A percentile compares a stretch with the other conserved stretches of the same genome.
Conservation (phyloP, 2,797 vertebrate species). For the Natrix natrix region DNA sequence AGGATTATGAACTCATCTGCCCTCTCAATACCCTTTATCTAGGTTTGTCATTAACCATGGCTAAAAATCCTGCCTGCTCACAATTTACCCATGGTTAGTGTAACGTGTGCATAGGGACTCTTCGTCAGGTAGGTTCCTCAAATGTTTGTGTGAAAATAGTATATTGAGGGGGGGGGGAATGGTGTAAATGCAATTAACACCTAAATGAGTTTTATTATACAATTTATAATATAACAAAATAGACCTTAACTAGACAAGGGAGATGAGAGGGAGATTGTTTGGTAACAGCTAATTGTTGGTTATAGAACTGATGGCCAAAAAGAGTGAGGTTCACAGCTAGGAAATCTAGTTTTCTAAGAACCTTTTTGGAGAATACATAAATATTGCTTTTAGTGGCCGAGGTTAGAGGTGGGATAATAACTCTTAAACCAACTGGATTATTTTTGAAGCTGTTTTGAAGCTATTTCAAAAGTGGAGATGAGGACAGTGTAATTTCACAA, state of each 20-base stretch:
- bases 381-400: neutral
- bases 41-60: neutral
- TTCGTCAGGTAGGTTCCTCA: neutral
- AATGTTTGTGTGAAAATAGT: neutral
- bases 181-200: neutral
- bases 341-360: neutral
- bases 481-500: neutral
- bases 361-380: neutral
- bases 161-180: neutral
- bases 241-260: neutral
- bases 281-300: neutral
- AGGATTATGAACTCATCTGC: neutral
- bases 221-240: neutral
- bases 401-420: neutral
- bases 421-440: neutral
- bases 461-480: neutral
- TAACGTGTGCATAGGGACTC: neutral
- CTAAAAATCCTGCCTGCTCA: neutral
- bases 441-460: neutral
- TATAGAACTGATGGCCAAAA: neutral
- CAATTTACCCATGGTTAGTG: neutral
- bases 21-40: neutral
- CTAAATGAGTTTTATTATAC: neutral
- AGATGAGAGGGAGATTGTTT: neutral
- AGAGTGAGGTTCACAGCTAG: neutral